Conservation (phyloP, 2,888 invertebrate genomes). For the Rotaria socialis region DNA sequence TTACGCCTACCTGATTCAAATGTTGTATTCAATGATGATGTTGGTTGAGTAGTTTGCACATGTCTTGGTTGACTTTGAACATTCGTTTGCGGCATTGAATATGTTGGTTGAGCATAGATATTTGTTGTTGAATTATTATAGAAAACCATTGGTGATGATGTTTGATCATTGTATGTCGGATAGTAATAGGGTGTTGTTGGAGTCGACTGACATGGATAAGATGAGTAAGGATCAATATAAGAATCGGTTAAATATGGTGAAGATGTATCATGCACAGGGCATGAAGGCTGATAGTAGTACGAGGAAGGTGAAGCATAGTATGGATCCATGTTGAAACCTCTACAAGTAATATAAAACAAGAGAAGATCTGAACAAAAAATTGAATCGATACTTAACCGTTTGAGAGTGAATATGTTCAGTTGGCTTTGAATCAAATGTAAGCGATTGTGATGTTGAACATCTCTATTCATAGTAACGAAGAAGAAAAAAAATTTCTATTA, state of each 20-base stretch:
- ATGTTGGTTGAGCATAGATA: background rate
- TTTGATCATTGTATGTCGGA: background rate
- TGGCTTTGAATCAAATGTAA: background rate
- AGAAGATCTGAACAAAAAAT: background rate
- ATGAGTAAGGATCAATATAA: background rate
- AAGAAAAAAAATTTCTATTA: background rate
- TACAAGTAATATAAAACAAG: background rate
- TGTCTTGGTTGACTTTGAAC: background rate
- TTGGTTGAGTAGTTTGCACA: background rate
- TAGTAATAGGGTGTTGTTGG: background rate
- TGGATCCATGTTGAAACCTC: background rate
- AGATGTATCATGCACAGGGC: background rate
- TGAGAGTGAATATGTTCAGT: background rate
- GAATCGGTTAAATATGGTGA: background rate
- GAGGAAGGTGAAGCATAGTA: background rate
- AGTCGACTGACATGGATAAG: background rate
- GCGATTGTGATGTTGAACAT: background rate
- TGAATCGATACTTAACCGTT: background rate
- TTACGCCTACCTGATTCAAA: background rate
- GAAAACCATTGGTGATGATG: background rate
- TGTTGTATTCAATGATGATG: background rate
- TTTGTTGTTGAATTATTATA: slow-evolving; percentile 4
- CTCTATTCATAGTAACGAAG: background rate
- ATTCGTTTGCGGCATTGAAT: background rate
- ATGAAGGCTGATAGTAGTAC: background rate